These are phyloP conservation scores for Nettapus auritus DNA, from an alignment of 2,113 vertebrate species.

Conservation along the genomic window DNA sequence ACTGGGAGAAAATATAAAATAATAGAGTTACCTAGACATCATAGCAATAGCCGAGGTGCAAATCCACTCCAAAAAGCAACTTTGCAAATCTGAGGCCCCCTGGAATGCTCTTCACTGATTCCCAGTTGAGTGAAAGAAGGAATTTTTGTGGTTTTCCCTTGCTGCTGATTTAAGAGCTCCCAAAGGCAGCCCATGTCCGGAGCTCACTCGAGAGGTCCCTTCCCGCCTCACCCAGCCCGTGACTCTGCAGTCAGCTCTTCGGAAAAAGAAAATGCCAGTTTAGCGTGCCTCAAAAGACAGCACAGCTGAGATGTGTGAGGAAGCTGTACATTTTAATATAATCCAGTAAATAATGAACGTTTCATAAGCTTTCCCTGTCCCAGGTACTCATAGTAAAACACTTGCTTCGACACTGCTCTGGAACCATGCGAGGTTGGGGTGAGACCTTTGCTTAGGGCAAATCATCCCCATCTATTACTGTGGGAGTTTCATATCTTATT, in stretches of 20 bases:
- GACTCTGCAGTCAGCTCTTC: not conserved
- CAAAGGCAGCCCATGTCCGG: not conserved
- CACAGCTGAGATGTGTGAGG: not conserved
- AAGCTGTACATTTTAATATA: not conserved
- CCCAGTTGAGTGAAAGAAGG: not conserved
- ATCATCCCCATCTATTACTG: not conserved
- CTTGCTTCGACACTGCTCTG: not conserved
- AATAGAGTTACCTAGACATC: conserved; percentile 21
- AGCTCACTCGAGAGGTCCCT: not conserved
- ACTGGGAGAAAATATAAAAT: conserved; percentile 8
- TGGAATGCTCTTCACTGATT: not conserved
- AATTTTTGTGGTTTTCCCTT: not conserved
- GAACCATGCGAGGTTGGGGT: not conserved
- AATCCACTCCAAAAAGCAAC: conserved; percentile 9
- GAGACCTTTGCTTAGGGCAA: not conserved
- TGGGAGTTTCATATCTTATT: not conserved
- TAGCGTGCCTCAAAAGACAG: not conserved
- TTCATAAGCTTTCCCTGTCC: not conserved
- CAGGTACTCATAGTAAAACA: not conserved
- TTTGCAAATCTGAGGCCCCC: not conserved
- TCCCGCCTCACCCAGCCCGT: not conserved
- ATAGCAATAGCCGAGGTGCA: not conserved
- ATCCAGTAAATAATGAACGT: not conserved
- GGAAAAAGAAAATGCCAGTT: not conserved
- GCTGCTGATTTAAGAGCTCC: not conserved